Base-by-base conservation (phyloP, 2,888 invertebrate genomes). In the Ophion obscuratus region DNA sequence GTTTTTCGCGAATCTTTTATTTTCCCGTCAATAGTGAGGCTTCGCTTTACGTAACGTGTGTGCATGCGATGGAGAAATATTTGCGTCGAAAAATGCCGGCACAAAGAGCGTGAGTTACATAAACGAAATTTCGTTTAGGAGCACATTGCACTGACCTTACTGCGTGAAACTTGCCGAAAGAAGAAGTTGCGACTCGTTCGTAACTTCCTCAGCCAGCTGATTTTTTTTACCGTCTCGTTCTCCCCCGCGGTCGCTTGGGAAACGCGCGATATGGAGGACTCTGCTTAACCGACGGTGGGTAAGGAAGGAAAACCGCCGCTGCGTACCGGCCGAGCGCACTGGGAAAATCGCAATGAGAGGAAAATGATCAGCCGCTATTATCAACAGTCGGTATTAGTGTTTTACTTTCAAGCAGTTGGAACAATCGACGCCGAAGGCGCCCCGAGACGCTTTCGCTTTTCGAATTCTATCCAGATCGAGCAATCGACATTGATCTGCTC, bases 61-160 rank as follows among this genome's bases (percentile, higher is more conserved):
- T 11, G 27, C 27, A 31, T 47, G 70, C n/a, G 53, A 27, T 10
- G 0, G 20, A 59, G 10, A 71, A 2, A 64, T 64, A 2, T 61
- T 82, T n/a, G 31, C 7, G 31, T 36, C 47, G 31, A 73, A 67
- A 9, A 67, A 66, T 10, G 76, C 74, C 67, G 71, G 80, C 73
- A 70, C n/a, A 4, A 47, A 70, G 57, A 36, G 64, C 67, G 68
- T 11, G 36, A 67, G 77, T 85, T 77, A 81, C 77, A 47, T 87
- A 82, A 82, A 80, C 27, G 67, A 81, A 53, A 83, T 81, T 81
- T 83, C 31, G 44, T 75, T 71, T 24, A 76, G 62, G 80, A 75
- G 59, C 24, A 70, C 74, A 79, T 81, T 80, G 44, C 53, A 90
- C 91, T 81, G 87, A 91, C 91, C 91, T 89, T 89, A 81, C 78